Conservation (phyloP, 2,113 vertebrate species). For the Burhinus bistriatus region DNA sequence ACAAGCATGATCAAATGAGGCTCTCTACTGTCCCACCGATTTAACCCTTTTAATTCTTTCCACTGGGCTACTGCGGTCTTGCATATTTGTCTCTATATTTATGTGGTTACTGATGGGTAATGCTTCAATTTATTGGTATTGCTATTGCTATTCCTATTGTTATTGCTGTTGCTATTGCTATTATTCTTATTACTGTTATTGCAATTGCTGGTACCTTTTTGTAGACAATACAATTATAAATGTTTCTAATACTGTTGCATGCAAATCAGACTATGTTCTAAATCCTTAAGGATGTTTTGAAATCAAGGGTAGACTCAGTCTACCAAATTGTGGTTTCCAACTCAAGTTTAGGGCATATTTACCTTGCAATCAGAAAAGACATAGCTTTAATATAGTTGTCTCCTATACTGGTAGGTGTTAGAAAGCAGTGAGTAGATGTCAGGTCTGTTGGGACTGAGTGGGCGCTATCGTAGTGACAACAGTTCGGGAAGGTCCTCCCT, state of each 20-base stretch:
- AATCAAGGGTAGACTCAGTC: not conserved
- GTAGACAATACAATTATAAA: not conserved
- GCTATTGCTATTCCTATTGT: not conserved
- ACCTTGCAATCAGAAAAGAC: not conserved
- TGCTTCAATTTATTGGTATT: not conserved
- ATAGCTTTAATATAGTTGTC: not conserved
- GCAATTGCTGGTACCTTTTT: not conserved
- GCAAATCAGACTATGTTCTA: not conserved
- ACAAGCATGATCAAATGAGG: not conserved
- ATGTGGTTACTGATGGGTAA: not conserved
- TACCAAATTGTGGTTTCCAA: not conserved
- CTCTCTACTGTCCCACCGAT: not conserved
- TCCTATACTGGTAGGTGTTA: not conserved
- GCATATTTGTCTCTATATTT: not conserved
- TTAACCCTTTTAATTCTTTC: conserved; percentile 22
- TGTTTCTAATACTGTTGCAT: not conserved
- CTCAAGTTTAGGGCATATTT: not conserved
- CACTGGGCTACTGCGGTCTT: not conserved
- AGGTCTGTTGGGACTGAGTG: not conserved
- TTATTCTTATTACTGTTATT: not conserved
- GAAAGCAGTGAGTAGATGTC: not conserved
- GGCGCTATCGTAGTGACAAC: not conserved
- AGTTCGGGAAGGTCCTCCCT: not conserved
- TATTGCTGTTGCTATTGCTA: not conserved
- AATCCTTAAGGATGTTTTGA: not conserved